Base-by-base conservation (phyloP, 2,797 vertebrate genomes). In the Eurystomus glaucurus region DNA sequence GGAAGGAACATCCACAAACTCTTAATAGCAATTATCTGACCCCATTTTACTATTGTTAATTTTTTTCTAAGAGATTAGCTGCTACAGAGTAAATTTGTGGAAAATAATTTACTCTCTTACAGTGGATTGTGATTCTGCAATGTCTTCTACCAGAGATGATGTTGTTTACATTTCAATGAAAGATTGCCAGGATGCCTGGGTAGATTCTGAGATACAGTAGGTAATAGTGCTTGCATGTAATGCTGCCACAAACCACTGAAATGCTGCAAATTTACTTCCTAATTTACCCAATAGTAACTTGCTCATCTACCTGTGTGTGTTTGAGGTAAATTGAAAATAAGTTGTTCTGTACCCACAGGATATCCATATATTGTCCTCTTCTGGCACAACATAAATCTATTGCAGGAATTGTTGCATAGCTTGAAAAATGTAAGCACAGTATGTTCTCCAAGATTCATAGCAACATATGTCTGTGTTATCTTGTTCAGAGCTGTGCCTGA, bases 401-500 rank as follows among this genome's bases (percentile, higher is more conserved):
- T 79, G 57, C 86, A 88, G 45, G 84, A 94, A 77, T 74, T 85
- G 46, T 69, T 94, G 75, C 78, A 85, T 80, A 94, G 81, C n/a
- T 90, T 90, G 64, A 80, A 90, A 96, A 96, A 87, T 45, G 62
- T 94, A 85, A 95, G 93, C 72, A 94, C 71, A 88, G 51, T 20
- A 22, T 0, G 6, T 94, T 88, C 89, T 95, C 60, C 50, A 93
- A 90, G 86, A 93, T 85, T 87, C 92, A 78, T 66, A 78, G 90
- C 72, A 92, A 72, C 92, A 79, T 91, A 88, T 83, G 94, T 50
- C 95, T 93, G 41, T 33, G n/a, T 41, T 70, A 62, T 91, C 82
- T 95, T 95, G 91, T 82, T 90, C 77, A 90, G 94, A 76, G 41
- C 43, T 51, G 61, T 76, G 75, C 77, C 75, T 94, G 71, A 97